Base-by-base conservation (phyloP, 2,888 invertebrate genomes). In the Cosmia pyralina region DNA sequence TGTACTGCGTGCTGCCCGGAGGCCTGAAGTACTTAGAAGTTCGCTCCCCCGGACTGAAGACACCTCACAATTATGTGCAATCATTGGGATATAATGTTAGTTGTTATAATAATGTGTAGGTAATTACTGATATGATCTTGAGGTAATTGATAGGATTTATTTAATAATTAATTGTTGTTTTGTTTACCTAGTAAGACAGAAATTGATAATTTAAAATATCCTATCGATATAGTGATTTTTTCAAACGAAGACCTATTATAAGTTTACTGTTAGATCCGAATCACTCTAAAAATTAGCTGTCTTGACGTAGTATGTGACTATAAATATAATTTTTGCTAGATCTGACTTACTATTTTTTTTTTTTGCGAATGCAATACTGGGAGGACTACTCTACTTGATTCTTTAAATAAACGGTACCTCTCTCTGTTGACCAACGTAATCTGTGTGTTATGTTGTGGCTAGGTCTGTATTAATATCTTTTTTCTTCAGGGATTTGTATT, bases 1-100 rank as follows among this genome's bases (percentile, higher is more conserved):
- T 83, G 2, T 87, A 90, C 72, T 97, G 97, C 82, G 88, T 87
- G 11, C 88, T 98, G 22, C 97, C 97, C 0, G 97, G 97, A 3
- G 96, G 95, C 1, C 91, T 97, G 74, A 95, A 97, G 81, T 98
- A 97, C 86, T 91, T 97, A 52, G 95, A 97, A 53, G 96, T 97
- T 0, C 93, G 95, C 0, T 95, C 96, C 46, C 97, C 98, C 0
- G 97, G 97, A 0, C 92, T 90, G 82, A 94, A 94, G 79, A 89
- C 93, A 1, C 96, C 97, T 0, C 93, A 96, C 72, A 95, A 96
- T 82, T 95, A 96, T 17, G 93, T 96, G 4, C 96, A 96, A 81
- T 91, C 92, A 0, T 84, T 94, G 79, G 75, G 89, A 17, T 92
- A 91, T 79, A 94, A 90, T 79, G 96, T 95, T 75, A 91, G 94